A percentile compares a stretch with the other conserved stretches of the same genome.
These are phyloP conservation scores for Glaucidium brasilianum DNA, from an alignment of 2,113 vertebrate species.

Conservation along the genomic window DNA sequence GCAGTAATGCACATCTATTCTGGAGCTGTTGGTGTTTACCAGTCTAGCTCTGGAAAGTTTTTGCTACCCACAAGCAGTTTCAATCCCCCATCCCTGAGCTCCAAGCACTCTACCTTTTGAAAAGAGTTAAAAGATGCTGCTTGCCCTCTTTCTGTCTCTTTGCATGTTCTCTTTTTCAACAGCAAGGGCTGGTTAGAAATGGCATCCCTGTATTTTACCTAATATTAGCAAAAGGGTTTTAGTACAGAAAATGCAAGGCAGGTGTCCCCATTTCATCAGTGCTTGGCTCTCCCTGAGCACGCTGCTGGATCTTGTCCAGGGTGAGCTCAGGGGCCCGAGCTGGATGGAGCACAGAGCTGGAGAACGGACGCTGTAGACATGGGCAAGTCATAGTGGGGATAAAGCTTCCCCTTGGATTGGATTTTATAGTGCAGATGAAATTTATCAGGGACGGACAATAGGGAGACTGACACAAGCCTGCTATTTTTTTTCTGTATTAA, in stretches of 20 bases:
- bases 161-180: rapidly evolving
- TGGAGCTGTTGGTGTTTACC: neutral
- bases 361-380: neutral
- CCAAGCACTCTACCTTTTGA: neutral
- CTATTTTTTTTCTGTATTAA: neutral
- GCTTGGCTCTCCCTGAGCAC: rapidly evolving
- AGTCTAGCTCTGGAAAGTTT: neutral
- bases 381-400: neutral
- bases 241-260: neutral
- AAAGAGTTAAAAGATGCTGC: neutral
- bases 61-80: neutral
- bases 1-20: rapidly evolving
- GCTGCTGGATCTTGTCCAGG: neutral
- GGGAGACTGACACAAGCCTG: neutral
- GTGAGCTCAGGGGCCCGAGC: rapidly evolving
- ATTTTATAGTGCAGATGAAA: neutral
- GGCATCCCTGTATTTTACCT: neutral
- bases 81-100: neutral
- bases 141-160: neutral
- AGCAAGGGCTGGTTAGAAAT: neutral
- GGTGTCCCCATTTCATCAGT: neutral
- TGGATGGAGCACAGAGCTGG: rapidly evolving
- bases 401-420: neutral
- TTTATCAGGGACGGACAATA: rapidly evolving
- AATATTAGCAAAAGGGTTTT: neutral